phyloP scores from a whole-genome alignment of 2,888 invertebrate genomes.

The Caenorhabditis drosophilae region DNA sequence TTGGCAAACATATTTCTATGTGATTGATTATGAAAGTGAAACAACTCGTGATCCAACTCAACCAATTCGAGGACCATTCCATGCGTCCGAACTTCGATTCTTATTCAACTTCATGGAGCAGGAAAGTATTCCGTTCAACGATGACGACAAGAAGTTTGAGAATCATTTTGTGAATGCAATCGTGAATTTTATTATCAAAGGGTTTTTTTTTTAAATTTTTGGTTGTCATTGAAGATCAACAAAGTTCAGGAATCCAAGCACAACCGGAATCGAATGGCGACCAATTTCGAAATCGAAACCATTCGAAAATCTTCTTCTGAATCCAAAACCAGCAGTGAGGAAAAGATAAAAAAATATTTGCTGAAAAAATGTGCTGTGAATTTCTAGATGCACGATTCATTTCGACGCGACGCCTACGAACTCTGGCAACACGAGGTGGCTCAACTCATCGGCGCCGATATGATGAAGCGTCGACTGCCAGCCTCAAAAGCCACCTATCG shows the following conservation, averaged over 20 bases:
- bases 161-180: slow-evolving; percentile 27
- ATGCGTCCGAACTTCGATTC: slow-evolving; percentile 42
- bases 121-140: slow-evolving; percentile 38
- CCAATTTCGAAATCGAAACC: slow-evolving; percentile 34
- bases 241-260: too few relatives aligned
- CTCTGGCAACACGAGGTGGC: slow-evolving; percentile 42
- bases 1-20: slow-evolving; percentile 47
- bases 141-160: slow-evolving; percentile 39
- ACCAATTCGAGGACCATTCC: slow-evolving; percentile 44
- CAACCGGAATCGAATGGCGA: too few relatives aligned
- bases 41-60: slow-evolving; percentile 34
- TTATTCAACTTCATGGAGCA: slow-evolving; percentile 35
- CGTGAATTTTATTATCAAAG: slow-evolving; percentile 39
- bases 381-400: slow-evolving; percentile 14
- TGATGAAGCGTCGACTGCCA: slow-evolving; percentile 43
- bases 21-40: slow-evolving; percentile 44
- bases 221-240: too few relatives aligned
- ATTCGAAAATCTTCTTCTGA: slow-evolving; percentile 22
- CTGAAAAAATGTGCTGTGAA: too few relatives aligned
- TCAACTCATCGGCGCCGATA: slow-evolving; percentile 28
- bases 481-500: slow-evolving; percentile 42
- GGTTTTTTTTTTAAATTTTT: too few relatives aligned
- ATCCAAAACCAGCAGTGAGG: slow-evolving; percentile 26
- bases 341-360: too few relatives aligned
- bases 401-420: slow-evolving; percentile 35